These are phyloP conservation scores for Synanthedon vespiformis DNA, from an alignment of 2,888 invertebrate genomes.

Conservation along the genomic window DNA sequence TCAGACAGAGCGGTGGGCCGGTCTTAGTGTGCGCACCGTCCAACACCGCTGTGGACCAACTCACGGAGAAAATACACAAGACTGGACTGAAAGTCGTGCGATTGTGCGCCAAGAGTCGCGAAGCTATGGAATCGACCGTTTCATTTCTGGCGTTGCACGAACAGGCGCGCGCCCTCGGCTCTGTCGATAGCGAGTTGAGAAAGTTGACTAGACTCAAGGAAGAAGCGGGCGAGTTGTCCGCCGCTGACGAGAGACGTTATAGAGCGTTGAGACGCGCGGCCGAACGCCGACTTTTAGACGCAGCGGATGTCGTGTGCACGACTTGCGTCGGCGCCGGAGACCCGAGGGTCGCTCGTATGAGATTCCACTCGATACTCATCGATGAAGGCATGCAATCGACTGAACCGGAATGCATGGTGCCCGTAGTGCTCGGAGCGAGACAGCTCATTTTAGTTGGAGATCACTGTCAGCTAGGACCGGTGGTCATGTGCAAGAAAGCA, in stretches of 20 bases:
- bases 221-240: slow-evolving; percentile 97
- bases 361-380: slow-evolving; percentile 96
- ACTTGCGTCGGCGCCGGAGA: slow-evolving; percentile 99
- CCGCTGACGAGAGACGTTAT: slow-evolving; percentile 95
- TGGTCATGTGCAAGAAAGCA: slow-evolving; percentile 99
- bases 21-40: slow-evolving; percentile 99
- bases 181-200: slow-evolving; percentile 87
- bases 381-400: slow-evolving; percentile 99
- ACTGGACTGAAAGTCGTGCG: slow-evolving; percentile 95
- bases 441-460: slow-evolving; percentile 98
- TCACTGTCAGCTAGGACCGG: slow-evolving; percentile 98
- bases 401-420: slow-evolving; percentile 98
- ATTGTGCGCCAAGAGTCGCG: slow-evolving; percentile 96
- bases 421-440: slow-evolving; percentile 96
- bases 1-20: slow-evolving; percentile 92
- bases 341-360: slow-evolving; percentile 89
- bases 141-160: slow-evolving; percentile 97
- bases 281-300: slow-evolving; percentile 90
- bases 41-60: slow-evolving; percentile 98
- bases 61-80: slow-evolving; percentile 98
- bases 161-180: slow-evolving; percentile 95
- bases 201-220: slow-evolving; percentile 97
- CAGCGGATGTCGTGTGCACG: slow-evolving; percentile 98
- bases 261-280: slow-evolving; percentile 89
- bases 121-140: slow-evolving; percentile 97